A percentile compares a stretch with the other conserved stretches of the same genome.
phyloP scores from a whole-genome alignment of 1,140 invertebrate genomes.

The Drosophila melanica region DNA sequence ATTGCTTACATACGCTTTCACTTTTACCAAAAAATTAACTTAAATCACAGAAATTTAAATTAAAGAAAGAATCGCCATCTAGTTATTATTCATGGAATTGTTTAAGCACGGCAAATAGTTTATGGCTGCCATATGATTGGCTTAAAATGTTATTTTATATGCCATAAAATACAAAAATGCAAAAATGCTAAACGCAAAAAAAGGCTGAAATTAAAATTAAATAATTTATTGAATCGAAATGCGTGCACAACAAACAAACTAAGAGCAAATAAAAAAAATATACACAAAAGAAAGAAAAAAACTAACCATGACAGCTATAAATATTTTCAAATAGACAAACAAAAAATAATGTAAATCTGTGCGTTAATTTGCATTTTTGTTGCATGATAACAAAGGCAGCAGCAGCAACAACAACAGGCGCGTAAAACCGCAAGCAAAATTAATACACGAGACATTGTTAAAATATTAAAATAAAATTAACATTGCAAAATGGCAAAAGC shows the following conservation, averaged over 20 bases:
- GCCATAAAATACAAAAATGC: conserved; percentile 32
- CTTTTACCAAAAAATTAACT: background rate
- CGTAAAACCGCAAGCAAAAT: conserved; percentile 68
- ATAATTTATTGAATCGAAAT: conserved; percentile 76
- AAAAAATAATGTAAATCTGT: conserved; percentile 67
- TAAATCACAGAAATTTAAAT: background rate
- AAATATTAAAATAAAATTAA: conserved; percentile 83
- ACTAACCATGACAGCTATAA: conserved; percentile 69
- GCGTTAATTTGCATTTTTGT: conserved; percentile 82
- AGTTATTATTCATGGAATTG: conserved; percentile 10
- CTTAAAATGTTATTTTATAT: conserved; percentile 38
- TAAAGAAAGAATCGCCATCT: background rate
- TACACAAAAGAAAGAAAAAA: conserved; percentile 23
- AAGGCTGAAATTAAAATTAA: conserved; percentile 48
- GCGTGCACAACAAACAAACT: conserved; percentile 52
- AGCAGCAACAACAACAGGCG: conserved; percentile 43
- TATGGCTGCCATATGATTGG: conserved; percentile 33
- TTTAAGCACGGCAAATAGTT: conserved; percentile 25
- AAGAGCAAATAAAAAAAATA: conserved; percentile 16
- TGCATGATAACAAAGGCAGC: conserved; percentile 64
- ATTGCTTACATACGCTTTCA: no score
- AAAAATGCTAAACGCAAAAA: conserved; percentile 16
- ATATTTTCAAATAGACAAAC: conserved; percentile 68
- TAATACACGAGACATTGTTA: conserved; percentile 78
- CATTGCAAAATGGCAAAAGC: conserved; percentile 47